Evolutionary conservation across 2,888 invertebrate species (phyloP).

Genomic region (Zelleria hepariella): DNA sequence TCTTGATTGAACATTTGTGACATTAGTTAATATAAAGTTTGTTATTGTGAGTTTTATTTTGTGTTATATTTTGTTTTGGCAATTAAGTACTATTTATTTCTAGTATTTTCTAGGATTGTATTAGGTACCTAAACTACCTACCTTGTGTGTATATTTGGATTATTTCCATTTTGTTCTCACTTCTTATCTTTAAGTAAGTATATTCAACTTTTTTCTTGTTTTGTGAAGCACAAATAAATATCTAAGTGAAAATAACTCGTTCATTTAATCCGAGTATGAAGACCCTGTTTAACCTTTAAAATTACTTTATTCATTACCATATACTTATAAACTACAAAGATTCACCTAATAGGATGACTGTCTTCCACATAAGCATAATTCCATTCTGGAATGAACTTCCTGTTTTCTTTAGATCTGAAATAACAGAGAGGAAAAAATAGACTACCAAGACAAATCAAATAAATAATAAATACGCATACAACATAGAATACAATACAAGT

Average conservation of each 20-base stretch:
- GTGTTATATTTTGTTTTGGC: constrained; percentile 2
- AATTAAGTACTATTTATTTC: background rate
- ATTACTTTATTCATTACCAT: background rate
- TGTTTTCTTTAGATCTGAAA: no score
- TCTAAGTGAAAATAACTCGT: background rate
- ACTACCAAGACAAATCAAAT: no score
- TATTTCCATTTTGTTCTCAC: constrained; percentile 11
- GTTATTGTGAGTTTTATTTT: background rate
- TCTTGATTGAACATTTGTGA: background rate
- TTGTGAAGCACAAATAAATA: constrained; percentile 14
- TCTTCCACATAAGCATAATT: no score
- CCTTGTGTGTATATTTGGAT: constrained; percentile 16
- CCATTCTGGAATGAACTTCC: no score
- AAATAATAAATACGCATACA: no score
- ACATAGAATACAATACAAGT: no score
- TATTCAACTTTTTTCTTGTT: constrained; percentile 9
- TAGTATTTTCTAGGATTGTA: constrained; percentile 5
- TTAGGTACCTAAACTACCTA: constrained; percentile 10
- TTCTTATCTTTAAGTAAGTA: constrained; percentile 11
- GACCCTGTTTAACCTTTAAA: no score
- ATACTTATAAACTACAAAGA: background rate
- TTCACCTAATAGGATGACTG: no score
- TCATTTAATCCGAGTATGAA: no score
- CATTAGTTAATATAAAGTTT: background rate
- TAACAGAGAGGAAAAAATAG: no score